A percentile compares a stretch with the other conserved stretches of the same genome.
Evolutionary conservation across 2,797 vertebrate genomes (phyloP).

Genomic region (Caiman crocodilus): DNA sequence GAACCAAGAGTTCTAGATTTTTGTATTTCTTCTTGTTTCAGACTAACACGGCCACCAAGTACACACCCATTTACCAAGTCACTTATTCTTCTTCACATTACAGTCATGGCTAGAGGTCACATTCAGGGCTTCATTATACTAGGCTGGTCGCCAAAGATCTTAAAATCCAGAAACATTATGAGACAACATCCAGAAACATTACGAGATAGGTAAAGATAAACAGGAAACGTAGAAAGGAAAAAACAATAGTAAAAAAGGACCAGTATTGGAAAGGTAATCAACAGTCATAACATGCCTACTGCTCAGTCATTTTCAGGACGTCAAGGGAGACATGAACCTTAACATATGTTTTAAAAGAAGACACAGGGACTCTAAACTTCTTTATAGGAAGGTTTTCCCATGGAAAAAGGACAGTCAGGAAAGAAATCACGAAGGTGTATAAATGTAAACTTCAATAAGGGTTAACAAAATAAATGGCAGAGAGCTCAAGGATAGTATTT

Average conservation of each 20-base stretch:
- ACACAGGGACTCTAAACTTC: background rate
- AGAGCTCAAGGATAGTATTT: no score
- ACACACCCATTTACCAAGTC: no score
- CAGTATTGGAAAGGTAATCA: background rate
- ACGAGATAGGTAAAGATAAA: background rate
- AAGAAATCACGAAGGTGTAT: background rate
- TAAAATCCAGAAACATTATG: background rate
- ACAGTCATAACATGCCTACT: background rate
- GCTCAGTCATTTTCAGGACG: background rate
- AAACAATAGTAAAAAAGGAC: background rate
- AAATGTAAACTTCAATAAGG: background rate
- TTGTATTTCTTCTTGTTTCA: background rate
- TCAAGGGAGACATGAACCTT: background rate
- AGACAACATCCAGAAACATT: background rate
- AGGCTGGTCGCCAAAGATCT: background rate
- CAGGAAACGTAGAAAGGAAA: background rate
- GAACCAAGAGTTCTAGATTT: background rate
- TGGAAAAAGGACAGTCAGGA: background rate
- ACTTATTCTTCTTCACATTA: background rate
- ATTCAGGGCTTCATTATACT: background rate
- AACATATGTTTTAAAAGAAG: background rate
- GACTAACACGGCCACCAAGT: no score
- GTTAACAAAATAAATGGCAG: no score
- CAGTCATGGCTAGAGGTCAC: background rate
- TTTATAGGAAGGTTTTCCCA: fast-evolving